phyloP scores from a whole-genome alignment of 2,888 invertebrate genomes.

The Thalpophila matura region DNA sequence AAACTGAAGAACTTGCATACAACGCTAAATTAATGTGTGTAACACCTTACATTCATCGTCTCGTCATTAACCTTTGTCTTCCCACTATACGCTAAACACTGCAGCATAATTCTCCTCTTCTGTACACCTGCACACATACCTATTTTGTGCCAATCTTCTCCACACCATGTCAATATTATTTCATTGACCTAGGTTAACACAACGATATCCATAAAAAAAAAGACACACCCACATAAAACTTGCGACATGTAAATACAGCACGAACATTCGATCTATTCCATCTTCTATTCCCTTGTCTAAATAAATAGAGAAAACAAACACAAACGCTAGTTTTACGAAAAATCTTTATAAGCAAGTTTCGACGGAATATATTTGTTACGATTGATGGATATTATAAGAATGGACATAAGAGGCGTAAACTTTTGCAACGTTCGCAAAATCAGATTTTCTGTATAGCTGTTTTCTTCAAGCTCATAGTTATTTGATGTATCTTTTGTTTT shows the following conservation, averaged over 20 bases:
- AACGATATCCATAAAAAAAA: background rate
- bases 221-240: background rate
- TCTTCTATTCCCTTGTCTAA: background rate
- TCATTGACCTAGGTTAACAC: background rate
- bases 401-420: background rate
- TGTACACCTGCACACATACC: too few relatives aligned
- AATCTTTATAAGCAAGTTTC: conserved; percentile 8
- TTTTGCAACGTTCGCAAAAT: background rate
- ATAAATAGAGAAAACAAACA: conserved; percentile 11
- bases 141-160: too few relatives aligned
- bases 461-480: background rate
- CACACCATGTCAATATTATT: too few relatives aligned
- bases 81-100: too few relatives aligned
- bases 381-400: conserved; percentile 17
- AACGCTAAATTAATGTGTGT: too few relatives aligned
- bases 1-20: too few relatives aligned
- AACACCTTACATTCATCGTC: too few relatives aligned
- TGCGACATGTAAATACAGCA: background rate
- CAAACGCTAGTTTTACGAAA: background rate
- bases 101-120: too few relatives aligned
- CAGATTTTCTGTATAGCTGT: background rate
- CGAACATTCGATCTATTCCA: background rate
- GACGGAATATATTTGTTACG: background rate
- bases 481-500: background rate
- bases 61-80: too few relatives aligned